Conservation (phyloP, 2,888 invertebrate genomes). For the Phymatocera aterrima region DNA sequence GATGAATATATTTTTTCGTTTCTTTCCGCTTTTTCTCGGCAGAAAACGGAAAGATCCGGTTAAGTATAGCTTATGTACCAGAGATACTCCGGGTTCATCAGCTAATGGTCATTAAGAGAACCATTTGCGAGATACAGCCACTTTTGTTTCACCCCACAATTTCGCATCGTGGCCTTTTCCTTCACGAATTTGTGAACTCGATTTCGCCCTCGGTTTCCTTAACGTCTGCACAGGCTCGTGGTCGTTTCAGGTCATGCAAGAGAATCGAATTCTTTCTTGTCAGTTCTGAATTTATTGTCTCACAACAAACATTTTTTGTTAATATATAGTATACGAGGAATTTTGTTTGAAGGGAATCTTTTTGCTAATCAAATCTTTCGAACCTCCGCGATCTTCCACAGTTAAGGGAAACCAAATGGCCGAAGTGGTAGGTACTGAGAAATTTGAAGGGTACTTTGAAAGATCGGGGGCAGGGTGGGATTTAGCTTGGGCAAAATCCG, state of each 20-base stretch:
- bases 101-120: slow-evolving; percentile 36
- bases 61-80: neutral
- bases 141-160: slow-evolving; percentile 22
- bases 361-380: too few species aligned
- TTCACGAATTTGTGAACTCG: neutral
- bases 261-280: neutral
- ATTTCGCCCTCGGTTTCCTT: neutral
- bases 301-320: too few species aligned
- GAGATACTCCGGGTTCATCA: slow-evolving; percentile 27
- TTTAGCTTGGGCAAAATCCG: slow-evolving; percentile 6
- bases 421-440: neutral
- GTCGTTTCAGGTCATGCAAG: neutral
- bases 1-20: neutral
- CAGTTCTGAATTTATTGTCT: too few species aligned
- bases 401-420: neutral
- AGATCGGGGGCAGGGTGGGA: too few species aligned
- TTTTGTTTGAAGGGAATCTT: too few species aligned
- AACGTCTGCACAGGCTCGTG: neutral
- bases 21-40: too few species aligned
- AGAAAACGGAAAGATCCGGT: neutral
- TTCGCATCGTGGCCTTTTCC: neutral
- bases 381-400: too few species aligned
- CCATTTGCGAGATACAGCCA: slow-evolving; percentile 38
- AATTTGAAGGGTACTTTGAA: neutral
- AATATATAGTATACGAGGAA: too few species aligned